Percentiles rank a stretch among this genome's conserved stretches.
Conservation (phyloP, 30 jellyfish, hydroid and myxozoan species). For the Aurelia sp. region DNA sequence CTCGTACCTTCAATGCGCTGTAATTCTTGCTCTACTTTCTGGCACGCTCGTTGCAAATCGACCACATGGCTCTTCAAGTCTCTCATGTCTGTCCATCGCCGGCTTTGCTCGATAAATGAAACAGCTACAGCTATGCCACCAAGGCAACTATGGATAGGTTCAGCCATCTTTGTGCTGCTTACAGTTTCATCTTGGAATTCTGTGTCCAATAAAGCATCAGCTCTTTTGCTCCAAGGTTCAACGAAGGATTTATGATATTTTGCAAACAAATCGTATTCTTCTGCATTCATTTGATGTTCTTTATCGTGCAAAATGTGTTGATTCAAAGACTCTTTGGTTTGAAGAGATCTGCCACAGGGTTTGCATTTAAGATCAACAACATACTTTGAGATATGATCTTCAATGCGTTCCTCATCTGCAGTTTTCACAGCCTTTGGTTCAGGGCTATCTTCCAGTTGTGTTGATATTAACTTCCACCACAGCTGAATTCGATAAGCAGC, state of each 20-base stretch:
- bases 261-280: slow-evolving; percentile 2
- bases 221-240: slow-evolving; percentile 12
- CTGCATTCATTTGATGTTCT: not conserved
- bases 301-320: slow-evolving; percentile 6
- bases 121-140: not conserved
- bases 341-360: slow-evolving; percentile 37
- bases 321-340: slow-evolving; percentile 1
- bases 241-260: not conserved
- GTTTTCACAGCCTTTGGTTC: no score
- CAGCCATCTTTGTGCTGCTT: slow-evolving; percentile 11
- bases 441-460: no score
- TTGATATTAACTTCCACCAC: slow-evolving; percentile 38
- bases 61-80: slow-evolving; percentile 2
- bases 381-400: slow-evolving; percentile 18
- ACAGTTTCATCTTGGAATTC: slow-evolving; percentile 26
- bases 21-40: not conserved
- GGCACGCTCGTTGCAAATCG: slow-evolving; percentile 16
- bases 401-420: slow-evolving; percentile 3
- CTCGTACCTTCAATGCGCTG: slow-evolving; percentile 1
- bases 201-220: slow-evolving; percentile 28
- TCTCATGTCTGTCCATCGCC: slow-evolving; percentile 23
- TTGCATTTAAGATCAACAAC: slow-evolving; percentile 23
- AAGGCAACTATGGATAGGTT: not conserved
- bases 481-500: slow-evolving; percentile 33
- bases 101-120: not conserved